A percentile compares a stretch with the other conserved stretches of the same genome.
Evolutionary conservation across 1,140 invertebrate genomes (phyloP).

Genomic region (Maniola jurtina): DNA sequence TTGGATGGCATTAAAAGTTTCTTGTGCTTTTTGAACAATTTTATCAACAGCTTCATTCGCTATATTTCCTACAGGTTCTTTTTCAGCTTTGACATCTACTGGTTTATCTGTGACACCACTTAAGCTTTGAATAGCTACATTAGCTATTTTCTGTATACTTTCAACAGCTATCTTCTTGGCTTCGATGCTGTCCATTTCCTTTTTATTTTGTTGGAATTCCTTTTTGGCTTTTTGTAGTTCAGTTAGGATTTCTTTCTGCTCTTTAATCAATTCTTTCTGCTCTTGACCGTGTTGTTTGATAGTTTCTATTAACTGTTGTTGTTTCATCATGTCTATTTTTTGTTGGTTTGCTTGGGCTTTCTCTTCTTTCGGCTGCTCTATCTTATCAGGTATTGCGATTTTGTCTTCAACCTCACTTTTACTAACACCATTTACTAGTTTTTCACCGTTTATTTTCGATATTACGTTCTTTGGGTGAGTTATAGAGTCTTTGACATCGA

Average conservation of each 20-base stretch:
- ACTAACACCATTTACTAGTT: conserved; percentile 39
- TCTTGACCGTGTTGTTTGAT: conserved; percentile 80
- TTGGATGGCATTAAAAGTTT: conserved; percentile 62
- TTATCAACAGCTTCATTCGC: conserved; percentile 60
- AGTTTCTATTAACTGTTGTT: conserved; percentile 78
- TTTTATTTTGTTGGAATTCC: conserved; percentile 73
- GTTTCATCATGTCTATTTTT: conserved; percentile 60
- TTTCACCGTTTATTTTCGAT: conserved; percentile 48
- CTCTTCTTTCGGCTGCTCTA: conserved; percentile 36
- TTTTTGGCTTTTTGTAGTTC: conserved; percentile 78
- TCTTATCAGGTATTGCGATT: conserved; percentile 24
- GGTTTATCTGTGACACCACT: conserved; percentile 61
- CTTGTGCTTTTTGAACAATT: conserved; percentile 60
- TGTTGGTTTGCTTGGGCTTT: conserved; percentile 40
- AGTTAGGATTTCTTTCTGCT: conserved; percentile 80
- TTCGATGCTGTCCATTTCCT: conserved; percentile 53
- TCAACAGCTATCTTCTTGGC: conserved; percentile 74
- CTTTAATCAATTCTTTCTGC: conserved; percentile 79
- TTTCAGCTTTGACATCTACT: conserved; percentile 34
- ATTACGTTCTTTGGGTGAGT: conserved; percentile 55
- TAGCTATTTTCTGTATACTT: conserved; percentile 75
- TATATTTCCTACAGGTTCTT: conserved; percentile 46
- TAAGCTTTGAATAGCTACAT: conserved; percentile 71
- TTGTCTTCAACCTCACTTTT: conserved; percentile 11
- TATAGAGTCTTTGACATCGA: conserved; percentile 41